A percentile compares a stretch with the other conserved stretches of the same genome.
phyloP scores from a whole-genome alignment of 2,797 vertebrate genomes.

The Iguana delicatissima region DNA sequence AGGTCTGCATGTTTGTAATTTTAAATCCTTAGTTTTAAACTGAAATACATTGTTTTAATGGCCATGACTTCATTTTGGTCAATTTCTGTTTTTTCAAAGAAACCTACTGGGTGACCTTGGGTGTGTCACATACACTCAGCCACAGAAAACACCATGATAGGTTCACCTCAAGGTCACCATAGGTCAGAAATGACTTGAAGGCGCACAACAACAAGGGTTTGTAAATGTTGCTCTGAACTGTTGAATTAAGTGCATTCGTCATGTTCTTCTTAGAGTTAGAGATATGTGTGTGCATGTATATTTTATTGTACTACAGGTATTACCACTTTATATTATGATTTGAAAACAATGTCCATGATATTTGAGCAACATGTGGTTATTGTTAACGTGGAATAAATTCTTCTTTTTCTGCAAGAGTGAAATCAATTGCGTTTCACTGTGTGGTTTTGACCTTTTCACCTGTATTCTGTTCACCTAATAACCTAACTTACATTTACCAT shows the following conservation, averaged over 20 bases:
- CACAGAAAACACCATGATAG: no score
- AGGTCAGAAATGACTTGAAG: no score
- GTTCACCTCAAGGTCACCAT: no score
- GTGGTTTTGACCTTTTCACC: constrained; percentile 72
- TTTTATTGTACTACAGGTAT: constrained; percentile 8
- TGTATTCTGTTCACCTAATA: constrained; percentile 68
- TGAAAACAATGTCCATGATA: constrained; percentile 35
- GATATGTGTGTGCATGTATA: neutral
- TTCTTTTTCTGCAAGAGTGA: constrained; percentile 57
- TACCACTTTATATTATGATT: constrained; percentile 27
- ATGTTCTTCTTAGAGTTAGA: neutral
- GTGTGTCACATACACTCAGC: no score
- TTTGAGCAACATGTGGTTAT: constrained; percentile 57
- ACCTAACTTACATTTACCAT: constrained; percentile 71
- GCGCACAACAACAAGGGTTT: neutral
- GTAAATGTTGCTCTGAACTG: neutral
- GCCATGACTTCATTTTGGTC: constrained; percentile 5
- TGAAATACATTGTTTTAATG: neutral
- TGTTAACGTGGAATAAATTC: constrained; percentile 66
- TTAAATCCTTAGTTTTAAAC: no score
- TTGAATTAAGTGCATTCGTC: neutral
- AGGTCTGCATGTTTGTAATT: neutral
- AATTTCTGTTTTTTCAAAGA: constrained; percentile 13
- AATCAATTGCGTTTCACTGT: constrained; percentile 69
- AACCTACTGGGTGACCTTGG: no score